Conservation (phyloP, 2,113 vertebrate genomes). For the Riparia riparia region DNA sequence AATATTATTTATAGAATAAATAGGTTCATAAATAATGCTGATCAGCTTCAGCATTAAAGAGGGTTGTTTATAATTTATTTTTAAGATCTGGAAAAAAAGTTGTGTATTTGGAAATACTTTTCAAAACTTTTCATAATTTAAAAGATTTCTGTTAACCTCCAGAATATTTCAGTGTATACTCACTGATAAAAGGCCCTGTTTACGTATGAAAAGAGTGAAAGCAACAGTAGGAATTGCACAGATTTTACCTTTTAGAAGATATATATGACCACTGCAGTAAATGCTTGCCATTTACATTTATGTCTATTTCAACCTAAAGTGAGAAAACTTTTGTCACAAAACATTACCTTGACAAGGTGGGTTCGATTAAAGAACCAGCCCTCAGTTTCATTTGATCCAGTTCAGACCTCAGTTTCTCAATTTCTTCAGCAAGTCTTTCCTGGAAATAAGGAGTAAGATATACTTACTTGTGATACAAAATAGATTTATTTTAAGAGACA, state of each 20-base stretch:
- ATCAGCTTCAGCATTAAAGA: neutral
- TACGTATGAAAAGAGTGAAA: neutral
- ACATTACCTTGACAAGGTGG: slow-evolving; percentile 90
- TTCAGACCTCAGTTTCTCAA: slow-evolving; percentile 93
- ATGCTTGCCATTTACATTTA: neutral
- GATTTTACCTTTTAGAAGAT: neutral
- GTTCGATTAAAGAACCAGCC: slow-evolving; percentile 92
- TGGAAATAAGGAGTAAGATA: slow-evolving; percentile 60
- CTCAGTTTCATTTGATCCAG: slow-evolving; percentile 93
- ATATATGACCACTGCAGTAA: neutral
- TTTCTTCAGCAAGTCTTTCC: slow-evolving; percentile 94
- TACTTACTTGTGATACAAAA: neutral
- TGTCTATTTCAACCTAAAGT: neutral
- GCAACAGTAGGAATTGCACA: neutral
- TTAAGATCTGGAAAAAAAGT: neutral
- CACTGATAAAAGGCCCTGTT: neutral
- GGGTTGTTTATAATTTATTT: neutral
- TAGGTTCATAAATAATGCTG: neutral
- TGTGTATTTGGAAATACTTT: neutral
- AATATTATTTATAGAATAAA: neutral
- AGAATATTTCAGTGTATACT: neutral
- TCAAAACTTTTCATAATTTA: neutral
- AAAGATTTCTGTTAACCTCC: neutral
- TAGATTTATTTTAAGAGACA: neutral
- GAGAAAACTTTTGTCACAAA: neutral